These are phyloP conservation scores for Calliphora vicina DNA, from an alignment of 1,140 invertebrate species.

Conservation along the genomic window DNA sequence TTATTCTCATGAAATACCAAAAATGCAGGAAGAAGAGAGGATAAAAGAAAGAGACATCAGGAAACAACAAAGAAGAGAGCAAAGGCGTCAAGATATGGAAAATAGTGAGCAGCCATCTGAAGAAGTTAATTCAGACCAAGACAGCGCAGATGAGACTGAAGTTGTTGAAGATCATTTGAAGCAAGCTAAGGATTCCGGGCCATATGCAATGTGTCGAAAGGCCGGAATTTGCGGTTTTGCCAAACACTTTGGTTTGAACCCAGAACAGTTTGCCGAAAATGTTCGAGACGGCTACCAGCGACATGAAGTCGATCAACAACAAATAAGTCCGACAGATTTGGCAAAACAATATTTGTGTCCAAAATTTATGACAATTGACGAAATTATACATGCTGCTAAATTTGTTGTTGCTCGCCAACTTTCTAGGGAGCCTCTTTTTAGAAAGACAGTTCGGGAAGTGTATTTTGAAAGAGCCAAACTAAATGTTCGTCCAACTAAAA, in stretches of 20 bases:
- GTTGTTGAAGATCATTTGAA: conserved; percentile 75
- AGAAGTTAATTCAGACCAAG: conserved; percentile 70
- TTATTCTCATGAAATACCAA: conserved; percentile 85
- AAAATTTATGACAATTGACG: conserved; percentile 69
- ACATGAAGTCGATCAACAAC: conserved; percentile 95
- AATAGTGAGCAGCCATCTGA: conserved; percentile 32
- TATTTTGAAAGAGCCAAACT: conserved; percentile 91
- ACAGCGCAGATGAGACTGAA: conserved; percentile 69
- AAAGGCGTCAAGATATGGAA: conserved; percentile 55
- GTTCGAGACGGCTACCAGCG: conserved; percentile 94
- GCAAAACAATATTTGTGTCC: conserved; percentile 77
- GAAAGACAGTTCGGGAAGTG: conserved; percentile 86
- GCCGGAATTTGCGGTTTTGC: conserved; percentile 87
- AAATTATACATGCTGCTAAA: conserved; percentile 86
- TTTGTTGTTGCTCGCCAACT: conserved; percentile 96
- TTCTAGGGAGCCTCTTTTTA: conserved; percentile 87
- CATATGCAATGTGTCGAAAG: conserved; percentile 85
- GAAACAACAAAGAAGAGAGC: conserved; percentile 67
- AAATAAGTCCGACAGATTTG: conserved; percentile 79
- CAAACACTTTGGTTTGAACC: conserved; percentile 93
- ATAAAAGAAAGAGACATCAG: conserved; percentile 72
- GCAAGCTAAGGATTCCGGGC: conserved; percentile 84
- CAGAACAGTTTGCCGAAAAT: conserved; percentile 97
- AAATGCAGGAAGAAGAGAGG: conserved; percentile 81
- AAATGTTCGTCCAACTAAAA: conserved; percentile 84